A percentile compares a stretch with the other conserved stretches of the same genome.
These are phyloP conservation scores for Megalops cyprinoides DNA, from an alignment of 2,797 vertebrate species.

Conservation along the genomic window DNA sequence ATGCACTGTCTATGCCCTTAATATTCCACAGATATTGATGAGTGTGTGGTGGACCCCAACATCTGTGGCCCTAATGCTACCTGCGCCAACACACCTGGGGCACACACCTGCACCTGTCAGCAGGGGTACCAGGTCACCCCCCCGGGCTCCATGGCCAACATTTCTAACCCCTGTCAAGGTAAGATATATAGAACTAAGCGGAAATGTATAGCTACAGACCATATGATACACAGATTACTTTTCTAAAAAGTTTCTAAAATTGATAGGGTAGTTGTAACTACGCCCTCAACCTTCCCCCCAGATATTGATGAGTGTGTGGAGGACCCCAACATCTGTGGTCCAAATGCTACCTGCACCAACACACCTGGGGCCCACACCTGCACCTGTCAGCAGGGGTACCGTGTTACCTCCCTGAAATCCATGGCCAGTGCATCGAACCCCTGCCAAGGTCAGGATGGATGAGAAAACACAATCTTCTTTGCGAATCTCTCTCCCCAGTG, in stretches of 20 bases:
- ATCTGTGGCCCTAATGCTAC: slow-evolving; percentile 28
- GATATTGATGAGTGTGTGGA: neutral
- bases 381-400: neutral
- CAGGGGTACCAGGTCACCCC: neutral
- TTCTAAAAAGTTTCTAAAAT: too few species aligned
- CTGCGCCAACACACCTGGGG: slow-evolving; percentile 23
- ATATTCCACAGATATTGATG: slow-evolving; percentile 20
- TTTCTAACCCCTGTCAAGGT: slow-evolving; percentile 26
- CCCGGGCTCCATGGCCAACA: slow-evolving; percentile 9
- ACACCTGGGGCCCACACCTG: neutral
- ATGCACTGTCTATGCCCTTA: too few species aligned
- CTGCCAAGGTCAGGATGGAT: neutral
- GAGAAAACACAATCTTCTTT: too few species aligned
- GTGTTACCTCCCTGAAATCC: neutral
- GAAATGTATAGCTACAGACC: too few species aligned
- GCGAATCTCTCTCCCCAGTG: too few species aligned
- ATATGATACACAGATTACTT: too few species aligned
- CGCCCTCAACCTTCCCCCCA: neutral
- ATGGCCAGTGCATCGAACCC: slow-evolving; percentile 24
- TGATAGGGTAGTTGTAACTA: too few species aligned
- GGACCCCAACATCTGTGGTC: neutral
- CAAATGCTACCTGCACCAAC: neutral
- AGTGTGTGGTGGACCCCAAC: slow-evolving; percentile 1
- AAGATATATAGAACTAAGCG: too few species aligned
- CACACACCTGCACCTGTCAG: slow-evolving; percentile 16